Evolutionary conservation across 2,797 vertebrate species (phyloP).

Genomic region (Anolis apletophallus): DNA sequence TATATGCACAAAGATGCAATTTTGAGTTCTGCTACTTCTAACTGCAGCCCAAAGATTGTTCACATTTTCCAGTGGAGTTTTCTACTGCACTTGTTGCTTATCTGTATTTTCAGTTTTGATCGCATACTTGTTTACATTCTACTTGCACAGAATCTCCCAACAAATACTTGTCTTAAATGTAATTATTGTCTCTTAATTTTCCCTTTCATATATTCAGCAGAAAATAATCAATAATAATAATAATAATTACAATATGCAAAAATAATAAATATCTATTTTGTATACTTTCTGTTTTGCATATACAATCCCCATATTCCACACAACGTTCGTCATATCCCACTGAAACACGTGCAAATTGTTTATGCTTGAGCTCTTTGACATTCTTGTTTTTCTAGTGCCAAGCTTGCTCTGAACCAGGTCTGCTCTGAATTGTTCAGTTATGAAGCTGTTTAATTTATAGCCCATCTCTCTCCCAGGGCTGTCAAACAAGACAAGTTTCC

Average conservation of each 20-base stretch:
- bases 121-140: conserved; percentile 5
- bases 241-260: not conserved
- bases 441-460: too few species aligned
- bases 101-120: rapidly evolving
- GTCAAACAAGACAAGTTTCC: too few species aligned
- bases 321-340: not conserved
- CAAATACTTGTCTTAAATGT: not conserved
- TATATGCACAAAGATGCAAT: conserved; percentile 68
- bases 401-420: too few species aligned
- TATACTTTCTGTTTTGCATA: not conserved
- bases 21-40: conserved; percentile 65
- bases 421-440: too few species aligned
- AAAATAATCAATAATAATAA: not conserved
- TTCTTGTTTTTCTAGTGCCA: too few species aligned
- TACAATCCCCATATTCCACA: not conserved
- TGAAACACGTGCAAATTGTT: not conserved
- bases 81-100: conserved; percentile 8
- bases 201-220: not conserved
- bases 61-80: conserved; percentile 20
- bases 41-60: conserved; percentile 43
- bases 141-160: not conserved
- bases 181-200: conserved; percentile 13
- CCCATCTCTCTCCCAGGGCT: too few species aligned
- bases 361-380: too few species aligned
- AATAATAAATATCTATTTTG: not conserved